Evolutionary conservation across 2,113 vertebrate genomes (phyloP), one percentile per base, ranked within the genome.

Genomic region (Poeciliopsis prolifica): DNA sequence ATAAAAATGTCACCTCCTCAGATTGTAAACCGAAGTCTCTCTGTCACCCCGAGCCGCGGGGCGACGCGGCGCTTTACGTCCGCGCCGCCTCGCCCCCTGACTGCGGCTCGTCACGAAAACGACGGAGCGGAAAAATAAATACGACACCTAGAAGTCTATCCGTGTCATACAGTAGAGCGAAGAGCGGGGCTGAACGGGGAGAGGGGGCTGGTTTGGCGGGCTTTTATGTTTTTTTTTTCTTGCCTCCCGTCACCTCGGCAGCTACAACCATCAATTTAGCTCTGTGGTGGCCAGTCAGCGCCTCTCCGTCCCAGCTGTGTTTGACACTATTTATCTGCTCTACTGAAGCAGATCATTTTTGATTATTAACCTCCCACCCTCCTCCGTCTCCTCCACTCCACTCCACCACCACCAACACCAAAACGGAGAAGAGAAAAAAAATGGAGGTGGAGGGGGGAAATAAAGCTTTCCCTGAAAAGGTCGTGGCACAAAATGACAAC

Each of bases 321-420:
- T 91, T 85, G 85, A 91, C 75, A 91, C 77, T 88, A 88, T 91
- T 92, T 81, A 91, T 93, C 81, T 92, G 92, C 87, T 89, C 92
- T 91, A 94, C 70, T 81, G 91, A 94, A 93, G 88, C 84, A 91
- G 75, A 94, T 90, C 87, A 94, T 94, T 94, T 94, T 91, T 94
- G 88, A 91, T 94, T 92, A 93, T 89, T 94, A 92, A 92, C 82
- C 90, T 91, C 87, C 80, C 87, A 74, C 83, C 79, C 75, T 33
- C 42, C 17, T 48, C 31, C 63, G 35, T 37, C 35, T 37, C 35
- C 35, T 37, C 35, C 35, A 37, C 35, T 3, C 35, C 35, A 37
- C 31, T 5, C 9, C 35, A 35, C 35, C 35, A 35, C 2, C 35
- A 10, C 35, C 35, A 35, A 33, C 30, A 10, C 68, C 76, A 84